Percentiles rank a stretch among this genome's conserved stretches.
Evolutionary conservation across 2,113 vertebrate genomes (phyloP).

Genomic region (Brachypteracias leptosomus): DNA sequence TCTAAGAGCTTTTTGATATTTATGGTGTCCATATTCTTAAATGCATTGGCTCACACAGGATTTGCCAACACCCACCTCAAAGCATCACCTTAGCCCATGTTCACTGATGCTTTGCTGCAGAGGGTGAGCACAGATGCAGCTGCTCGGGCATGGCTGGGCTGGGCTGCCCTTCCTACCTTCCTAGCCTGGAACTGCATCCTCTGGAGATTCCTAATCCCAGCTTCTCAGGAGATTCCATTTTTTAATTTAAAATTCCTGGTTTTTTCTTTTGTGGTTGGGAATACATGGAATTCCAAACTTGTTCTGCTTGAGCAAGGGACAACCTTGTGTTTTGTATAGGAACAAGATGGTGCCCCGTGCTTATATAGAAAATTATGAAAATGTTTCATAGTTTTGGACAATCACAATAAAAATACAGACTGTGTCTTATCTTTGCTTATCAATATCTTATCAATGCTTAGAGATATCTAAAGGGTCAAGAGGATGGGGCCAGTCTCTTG

Average conservation of each 20-base stretch:
- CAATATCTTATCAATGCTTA: neutral
- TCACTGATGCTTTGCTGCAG: neutral
- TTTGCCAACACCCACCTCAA: neutral
- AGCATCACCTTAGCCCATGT: rapidly evolving
- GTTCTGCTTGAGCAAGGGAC: neutral
- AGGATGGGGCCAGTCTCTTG: neutral
- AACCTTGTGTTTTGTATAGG: neutral
- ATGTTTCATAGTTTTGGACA: neutral
- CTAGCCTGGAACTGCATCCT: neutral
- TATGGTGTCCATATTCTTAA: neutral
- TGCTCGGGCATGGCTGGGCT: neutral
- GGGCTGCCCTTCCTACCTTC: neutral
- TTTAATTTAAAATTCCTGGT: neutral
- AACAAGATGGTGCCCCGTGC: neutral
- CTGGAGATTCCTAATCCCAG: neutral
- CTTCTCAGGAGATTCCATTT: neutral
- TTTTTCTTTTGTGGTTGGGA: neutral
- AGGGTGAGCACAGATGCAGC: neutral
- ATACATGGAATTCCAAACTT: neutral
- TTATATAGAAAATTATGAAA: neutral
- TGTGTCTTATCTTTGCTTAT: neutral
- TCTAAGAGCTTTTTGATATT: neutral
- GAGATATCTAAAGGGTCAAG: neutral
- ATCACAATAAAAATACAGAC: neutral
- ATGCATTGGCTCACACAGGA: neutral